Percentiles rank a stretch among this genome's conserved stretches.
Evolutionary conservation across 2,797 vertebrate species (phyloP).

Genomic region (Cuculus canorus): DNA sequence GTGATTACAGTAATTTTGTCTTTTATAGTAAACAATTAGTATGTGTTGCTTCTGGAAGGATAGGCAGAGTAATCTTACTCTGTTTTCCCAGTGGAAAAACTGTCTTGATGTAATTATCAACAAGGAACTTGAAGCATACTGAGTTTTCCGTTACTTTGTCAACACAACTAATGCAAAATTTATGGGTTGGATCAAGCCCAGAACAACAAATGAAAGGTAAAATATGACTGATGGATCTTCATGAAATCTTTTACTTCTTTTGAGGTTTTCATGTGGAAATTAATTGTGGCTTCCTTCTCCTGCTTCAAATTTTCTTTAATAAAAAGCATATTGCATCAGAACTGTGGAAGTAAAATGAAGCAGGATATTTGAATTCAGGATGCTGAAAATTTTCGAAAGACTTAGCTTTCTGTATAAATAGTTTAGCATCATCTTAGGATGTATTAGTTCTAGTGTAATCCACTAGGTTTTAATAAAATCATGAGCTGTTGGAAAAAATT

Average conservation of each 20-base stretch:
- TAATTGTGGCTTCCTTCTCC: conserved; percentile 32
- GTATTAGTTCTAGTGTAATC: conserved; percentile 14
- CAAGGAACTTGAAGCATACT: conserved; percentile 38
- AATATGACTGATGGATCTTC: conserved; percentile 38
- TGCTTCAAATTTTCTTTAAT: conserved; percentile 54
- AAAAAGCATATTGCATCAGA: conserved; percentile 58
- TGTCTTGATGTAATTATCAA: conserved; percentile 53
- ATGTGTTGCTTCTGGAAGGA: conserved; percentile 33
- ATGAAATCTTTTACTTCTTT: conserved; percentile 19
- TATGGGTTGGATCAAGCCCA: conserved; percentile 43
- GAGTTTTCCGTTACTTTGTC: conserved; percentile 62
- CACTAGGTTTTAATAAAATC: conserved; percentile 43
- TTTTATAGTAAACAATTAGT: conserved; percentile 41
- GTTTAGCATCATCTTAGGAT: conserved; percentile 31
- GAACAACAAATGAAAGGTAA: conserved; percentile 54
- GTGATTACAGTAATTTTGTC: conserved; percentile 24
- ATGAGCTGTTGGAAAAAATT: conserved; percentile 3
- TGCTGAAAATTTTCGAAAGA: conserved; percentile 43
- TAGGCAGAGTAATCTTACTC: neutral
- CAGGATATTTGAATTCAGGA: conserved; percentile 43
- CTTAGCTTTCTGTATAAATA: conserved; percentile 47
- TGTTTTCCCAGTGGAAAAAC: conserved; percentile 37
- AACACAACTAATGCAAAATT: conserved; percentile 36
- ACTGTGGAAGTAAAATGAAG: conserved; percentile 16
- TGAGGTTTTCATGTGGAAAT: conserved; percentile 53